A percentile compares a stretch with the other conserved stretches of the same genome.
phyloP scores from a whole-genome alignment of 2,888 invertebrate species.

The Andrena bucephala region DNA sequence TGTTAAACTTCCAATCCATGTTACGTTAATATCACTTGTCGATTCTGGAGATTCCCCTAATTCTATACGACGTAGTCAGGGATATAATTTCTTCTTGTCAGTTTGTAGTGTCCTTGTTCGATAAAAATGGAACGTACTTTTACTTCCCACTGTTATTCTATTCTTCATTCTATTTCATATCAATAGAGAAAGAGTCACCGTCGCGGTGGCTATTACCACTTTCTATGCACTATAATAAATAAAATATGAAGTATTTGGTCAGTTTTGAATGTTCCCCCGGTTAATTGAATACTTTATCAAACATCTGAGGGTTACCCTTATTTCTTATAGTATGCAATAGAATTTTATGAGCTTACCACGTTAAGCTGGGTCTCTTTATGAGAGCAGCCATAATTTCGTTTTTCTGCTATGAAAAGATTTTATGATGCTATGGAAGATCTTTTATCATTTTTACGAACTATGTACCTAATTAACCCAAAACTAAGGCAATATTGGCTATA shows the following conservation, averaged over 20 bases:
- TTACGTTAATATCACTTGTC: too few species aligned
- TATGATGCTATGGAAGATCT: not conserved
- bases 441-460: not conserved
- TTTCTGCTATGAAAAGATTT: not conserved
- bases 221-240: not conserved
- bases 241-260: not conserved
- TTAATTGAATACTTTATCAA: slow-evolving; percentile 5
- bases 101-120: too few species aligned
- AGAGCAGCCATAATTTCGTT: not conserved
- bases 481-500: not conserved
- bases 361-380: not conserved
- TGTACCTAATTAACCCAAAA: not conserved
- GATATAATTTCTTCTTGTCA: too few species aligned
- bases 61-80: too few species aligned
- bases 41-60: too few species aligned
- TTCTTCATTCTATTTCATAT: too few species aligned
- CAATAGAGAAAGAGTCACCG: too few species aligned
- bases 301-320: not conserved
- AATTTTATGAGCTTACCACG: not conserved
- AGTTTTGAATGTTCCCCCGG: not conserved
- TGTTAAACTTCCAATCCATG: too few species aligned
- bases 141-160: too few species aligned
- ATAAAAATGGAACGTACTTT: too few species aligned
- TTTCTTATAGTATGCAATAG: not conserved
- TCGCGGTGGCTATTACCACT: not conserved